A percentile compares a stretch with the other conserved stretches of the same genome.
These are phyloP conservation scores for Lepilemur septentrionalis DNA, from an alignment of 2,797 vertebrate species.

Conservation along the genomic window DNA sequence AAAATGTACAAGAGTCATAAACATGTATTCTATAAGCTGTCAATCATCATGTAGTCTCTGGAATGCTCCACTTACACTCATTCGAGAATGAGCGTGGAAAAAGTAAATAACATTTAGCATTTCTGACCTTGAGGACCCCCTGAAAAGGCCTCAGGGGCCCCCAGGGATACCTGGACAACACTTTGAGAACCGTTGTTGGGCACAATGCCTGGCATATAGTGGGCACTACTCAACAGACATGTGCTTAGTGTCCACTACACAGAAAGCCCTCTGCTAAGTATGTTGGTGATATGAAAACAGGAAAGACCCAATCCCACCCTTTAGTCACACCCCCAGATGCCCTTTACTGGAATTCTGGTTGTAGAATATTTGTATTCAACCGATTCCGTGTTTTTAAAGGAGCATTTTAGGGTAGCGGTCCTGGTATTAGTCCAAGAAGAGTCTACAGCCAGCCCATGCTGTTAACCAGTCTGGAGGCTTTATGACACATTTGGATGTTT, in stretches of 20 bases:
- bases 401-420: neutral
- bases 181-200: neutral
- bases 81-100: neutral
- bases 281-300: neutral
- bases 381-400: slow-evolving; percentile 5
- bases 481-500: neutral
- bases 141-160: neutral
- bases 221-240: neutral
- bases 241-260: neutral
- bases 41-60: neutral
- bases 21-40: neutral
- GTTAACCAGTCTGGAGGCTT: neutral
- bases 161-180: neutral
- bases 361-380: neutral
- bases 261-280: neutral
- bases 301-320: neutral
- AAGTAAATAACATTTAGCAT: neutral
- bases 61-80: neutral
- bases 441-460: neutral
- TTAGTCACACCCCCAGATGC: neutral
- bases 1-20: neutral
- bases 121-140: neutral
- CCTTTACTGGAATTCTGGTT: neutral
- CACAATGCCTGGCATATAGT: neutral
- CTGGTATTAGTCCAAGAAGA: neutral